These are phyloP conservation scores for Notolabrus celidotus DNA, from an alignment of 2,797 vertebrate genomes.

Conservation along the genomic window DNA sequence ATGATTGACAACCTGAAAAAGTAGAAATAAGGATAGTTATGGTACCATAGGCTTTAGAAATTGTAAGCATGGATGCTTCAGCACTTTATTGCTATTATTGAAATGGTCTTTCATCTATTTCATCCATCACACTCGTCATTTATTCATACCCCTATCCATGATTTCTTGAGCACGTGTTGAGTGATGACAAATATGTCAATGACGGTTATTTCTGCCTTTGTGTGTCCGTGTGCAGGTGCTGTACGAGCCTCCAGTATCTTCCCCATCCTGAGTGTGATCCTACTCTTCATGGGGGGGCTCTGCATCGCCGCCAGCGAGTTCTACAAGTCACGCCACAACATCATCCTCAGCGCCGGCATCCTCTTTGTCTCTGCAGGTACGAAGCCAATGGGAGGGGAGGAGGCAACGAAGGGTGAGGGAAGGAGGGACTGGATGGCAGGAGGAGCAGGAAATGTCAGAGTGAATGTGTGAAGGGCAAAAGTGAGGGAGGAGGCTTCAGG, in stretches of 20 bases:
- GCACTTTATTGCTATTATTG: no score
- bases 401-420: neutral
- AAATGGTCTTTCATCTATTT: no score
- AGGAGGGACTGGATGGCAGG: no score
- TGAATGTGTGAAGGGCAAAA: neutral
- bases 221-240: slow-evolving; percentile 85
- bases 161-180: neutral
- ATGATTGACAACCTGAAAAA: no score
- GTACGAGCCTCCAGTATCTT: slow-evolving; percentile 98
- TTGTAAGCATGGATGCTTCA: no score
- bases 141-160: no score
- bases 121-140: no score
- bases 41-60: no score
- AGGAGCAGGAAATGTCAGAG: neutral
- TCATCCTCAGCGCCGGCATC: slow-evolving; percentile 98
- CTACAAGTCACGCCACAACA: slow-evolving; percentile 99
- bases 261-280: slow-evolving; percentile 97
- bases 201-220: slow-evolving; percentile 1
- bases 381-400: slow-evolving; percentile 1
- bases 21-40: no score
- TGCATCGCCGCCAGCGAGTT: slow-evolving; percentile 98
- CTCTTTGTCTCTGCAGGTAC: slow-evolving; percentile 98
- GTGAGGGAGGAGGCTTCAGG: neutral
- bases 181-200: slow-evolving; percentile 13
- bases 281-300: slow-evolving; percentile 98